phyloP scores from a whole-genome alignment of 1,140 invertebrate genomes.

The Neelides sp. region DNA sequence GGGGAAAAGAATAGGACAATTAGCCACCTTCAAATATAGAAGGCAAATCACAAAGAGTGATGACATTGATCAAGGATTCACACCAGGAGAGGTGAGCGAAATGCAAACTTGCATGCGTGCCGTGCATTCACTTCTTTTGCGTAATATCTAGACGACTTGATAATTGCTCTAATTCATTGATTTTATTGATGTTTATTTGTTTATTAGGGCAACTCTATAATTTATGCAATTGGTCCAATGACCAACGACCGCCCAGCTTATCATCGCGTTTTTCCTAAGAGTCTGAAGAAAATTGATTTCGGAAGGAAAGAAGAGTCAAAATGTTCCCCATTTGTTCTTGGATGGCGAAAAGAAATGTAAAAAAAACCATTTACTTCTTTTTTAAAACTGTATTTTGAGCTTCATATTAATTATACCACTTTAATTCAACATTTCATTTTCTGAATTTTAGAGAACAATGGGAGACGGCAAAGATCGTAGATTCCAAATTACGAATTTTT shows the following conservation, averaged over 20 bases:
- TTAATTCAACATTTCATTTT: conserved; percentile 2
- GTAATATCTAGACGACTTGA: no score
- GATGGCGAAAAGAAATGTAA: neutral
- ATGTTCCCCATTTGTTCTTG: conserved; percentile 9
- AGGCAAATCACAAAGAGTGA: conserved; percentile 24
- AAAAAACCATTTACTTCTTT: neutral
- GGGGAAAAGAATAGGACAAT: conserved; percentile 13
- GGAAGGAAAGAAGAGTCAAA: conserved; percentile 1
- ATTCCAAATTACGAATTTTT: conserved; percentile 61
- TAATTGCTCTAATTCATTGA: no score
- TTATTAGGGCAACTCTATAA: conserved; percentile 59
- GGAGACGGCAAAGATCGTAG: conserved; percentile 62
- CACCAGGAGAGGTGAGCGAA: neutral
- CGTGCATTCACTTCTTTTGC: no score
- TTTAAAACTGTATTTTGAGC: neutral
- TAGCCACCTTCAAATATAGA: conserved; percentile 25
- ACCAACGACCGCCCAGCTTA: conserved; percentile 65
- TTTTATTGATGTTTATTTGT: no score
- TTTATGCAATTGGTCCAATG: conserved; percentile 79
- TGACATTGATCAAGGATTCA: conserved; percentile 23
- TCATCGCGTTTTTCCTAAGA: conserved; percentile 50
- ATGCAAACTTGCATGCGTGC: neutral
- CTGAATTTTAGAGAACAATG: conserved; percentile 47
- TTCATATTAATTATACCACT: neutral
- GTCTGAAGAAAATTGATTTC: conserved; percentile 15